A percentile compares a stretch with the other conserved stretches of the same genome.
Evolutionary conservation across 1,140 invertebrate genomes (phyloP).

Genomic region (Monochamus saltuarius): DNA sequence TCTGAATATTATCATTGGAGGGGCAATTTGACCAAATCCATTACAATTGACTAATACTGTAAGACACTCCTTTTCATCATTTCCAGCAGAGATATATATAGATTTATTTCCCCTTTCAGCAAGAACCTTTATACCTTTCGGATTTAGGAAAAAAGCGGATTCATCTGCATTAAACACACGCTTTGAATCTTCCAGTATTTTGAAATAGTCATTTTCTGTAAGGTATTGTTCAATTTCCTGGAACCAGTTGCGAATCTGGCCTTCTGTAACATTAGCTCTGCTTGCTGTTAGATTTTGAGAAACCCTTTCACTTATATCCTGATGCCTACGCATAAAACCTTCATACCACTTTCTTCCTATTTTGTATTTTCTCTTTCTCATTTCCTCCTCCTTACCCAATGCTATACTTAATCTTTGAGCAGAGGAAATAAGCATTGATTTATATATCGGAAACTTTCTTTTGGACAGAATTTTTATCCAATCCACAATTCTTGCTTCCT

Average conservation of each 20-base stretch:
- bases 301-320: background rate
- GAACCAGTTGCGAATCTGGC: constrained; percentile 3
- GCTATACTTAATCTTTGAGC: too few relatives aligned
- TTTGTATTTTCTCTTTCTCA: too few relatives aligned
- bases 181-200: background rate
- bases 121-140: constrained; percentile 6
- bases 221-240: constrained; percentile 5
- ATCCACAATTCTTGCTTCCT: too few relatives aligned
- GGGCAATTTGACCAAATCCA: background rate
- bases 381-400: too few relatives aligned
- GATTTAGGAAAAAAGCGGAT: background rate
- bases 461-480: too few relatives aligned
- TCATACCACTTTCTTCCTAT: constrained; percentile 9
- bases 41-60: background rate
- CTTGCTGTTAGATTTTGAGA: constrained; percentile 8
- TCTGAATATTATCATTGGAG: constrained; percentile 5
- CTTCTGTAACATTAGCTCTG: background rate
- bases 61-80: constrained; percentile 3
- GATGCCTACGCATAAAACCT: background rate
- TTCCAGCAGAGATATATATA: too few relatives aligned
- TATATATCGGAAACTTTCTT: too few relatives aligned
- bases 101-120: constrained; percentile 1
- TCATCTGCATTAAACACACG: constrained; percentile 9
- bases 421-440: too few relatives aligned
- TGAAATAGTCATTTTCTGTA: background rate